Percentiles rank a stretch among this genome's conserved stretches.
Conservation (phyloP, 2,888 invertebrate genomes). For the Limulus polyphemus region DNA sequence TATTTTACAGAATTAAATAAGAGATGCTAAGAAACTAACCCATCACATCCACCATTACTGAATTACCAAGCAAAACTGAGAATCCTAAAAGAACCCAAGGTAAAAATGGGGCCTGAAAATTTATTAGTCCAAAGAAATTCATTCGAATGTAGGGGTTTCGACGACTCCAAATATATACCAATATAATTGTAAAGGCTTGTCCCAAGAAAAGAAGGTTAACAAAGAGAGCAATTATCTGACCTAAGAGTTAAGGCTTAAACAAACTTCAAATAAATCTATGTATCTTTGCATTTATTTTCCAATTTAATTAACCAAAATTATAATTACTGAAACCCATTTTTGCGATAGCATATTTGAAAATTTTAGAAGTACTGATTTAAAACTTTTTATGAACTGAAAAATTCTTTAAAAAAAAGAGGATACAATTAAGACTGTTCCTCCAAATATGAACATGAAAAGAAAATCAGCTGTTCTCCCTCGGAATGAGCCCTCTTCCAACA, state of each 20-base stretch:
- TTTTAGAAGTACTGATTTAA: too few species aligned
- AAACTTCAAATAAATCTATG: too few species aligned
- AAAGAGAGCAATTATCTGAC: constrained; percentile 80
- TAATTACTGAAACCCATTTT: too few species aligned
- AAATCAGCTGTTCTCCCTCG: constrained; percentile 92
- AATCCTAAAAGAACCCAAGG: constrained; percentile 97
- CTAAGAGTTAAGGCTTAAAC: constrained; percentile 29
- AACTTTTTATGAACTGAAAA: background rate
- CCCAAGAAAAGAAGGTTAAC: constrained; percentile 94
- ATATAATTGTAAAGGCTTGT: constrained; percentile 98
- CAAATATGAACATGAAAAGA: constrained; percentile 97
- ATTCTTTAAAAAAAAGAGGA: constrained; percentile 47
- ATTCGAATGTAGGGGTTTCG: constrained; percentile 88
- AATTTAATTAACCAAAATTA: too few species aligned
- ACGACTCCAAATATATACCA: constrained; percentile 97
- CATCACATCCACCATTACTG: constrained; percentile 91
- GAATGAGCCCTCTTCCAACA: constrained; percentile 97
- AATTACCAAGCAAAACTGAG: constrained; percentile 89
- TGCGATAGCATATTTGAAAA: too few species aligned
- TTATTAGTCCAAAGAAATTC: constrained; percentile 93
- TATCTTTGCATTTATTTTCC: too few species aligned
- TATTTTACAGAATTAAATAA: too few species aligned
- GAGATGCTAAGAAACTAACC: constrained; percentile 43
- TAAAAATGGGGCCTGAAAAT: constrained; percentile 93
- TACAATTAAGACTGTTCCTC: constrained; percentile 67